phyloP scores from a whole-genome alignment of 1,140 invertebrate species.

The Scaptomyza hsui region DNA sequence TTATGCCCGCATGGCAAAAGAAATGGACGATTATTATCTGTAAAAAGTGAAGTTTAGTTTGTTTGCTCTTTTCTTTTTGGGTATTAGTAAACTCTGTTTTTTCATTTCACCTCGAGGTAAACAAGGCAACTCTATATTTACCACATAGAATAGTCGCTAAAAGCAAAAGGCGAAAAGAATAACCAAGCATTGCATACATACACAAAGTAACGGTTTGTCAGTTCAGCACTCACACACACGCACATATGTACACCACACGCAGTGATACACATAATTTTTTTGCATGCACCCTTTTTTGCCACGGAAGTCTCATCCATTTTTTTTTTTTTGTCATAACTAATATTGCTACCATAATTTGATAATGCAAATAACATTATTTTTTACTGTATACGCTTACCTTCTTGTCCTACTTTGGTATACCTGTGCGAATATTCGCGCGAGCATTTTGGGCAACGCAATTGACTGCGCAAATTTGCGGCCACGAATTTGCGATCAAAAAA shows the following conservation, averaged over 20 bases:
- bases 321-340: no score
- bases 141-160: neutral
- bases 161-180: conserved; percentile 3
- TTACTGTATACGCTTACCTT: conserved; percentile 9
- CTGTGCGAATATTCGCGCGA: conserved; percentile 16
- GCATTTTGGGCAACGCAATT: conserved; percentile 64
- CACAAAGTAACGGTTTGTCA: conserved; percentile 27
- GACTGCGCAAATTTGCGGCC: conserved; percentile 46
- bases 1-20: conserved; percentile 67
- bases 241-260: neutral
- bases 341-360: no score
- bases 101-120: neutral
- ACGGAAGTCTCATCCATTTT: neutral
- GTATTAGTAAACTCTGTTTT: no score
- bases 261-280: neutral
- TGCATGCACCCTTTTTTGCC: neutral
- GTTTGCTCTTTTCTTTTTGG: no score
- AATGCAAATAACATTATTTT: neutral
- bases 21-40: conserved; percentile 55
- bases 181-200: neutral
- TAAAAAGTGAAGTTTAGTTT: neutral
- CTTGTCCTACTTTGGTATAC: neutral
- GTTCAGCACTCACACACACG: neutral
- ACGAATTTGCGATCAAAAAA: conserved; percentile 72
- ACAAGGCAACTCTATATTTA: no score